Percentiles rank a stretch among this genome's conserved stretches.
These are phyloP conservation scores for Plestiodon gilberti DNA, from an alignment of 2,113 vertebrate species.

Conservation along the genomic window DNA sequence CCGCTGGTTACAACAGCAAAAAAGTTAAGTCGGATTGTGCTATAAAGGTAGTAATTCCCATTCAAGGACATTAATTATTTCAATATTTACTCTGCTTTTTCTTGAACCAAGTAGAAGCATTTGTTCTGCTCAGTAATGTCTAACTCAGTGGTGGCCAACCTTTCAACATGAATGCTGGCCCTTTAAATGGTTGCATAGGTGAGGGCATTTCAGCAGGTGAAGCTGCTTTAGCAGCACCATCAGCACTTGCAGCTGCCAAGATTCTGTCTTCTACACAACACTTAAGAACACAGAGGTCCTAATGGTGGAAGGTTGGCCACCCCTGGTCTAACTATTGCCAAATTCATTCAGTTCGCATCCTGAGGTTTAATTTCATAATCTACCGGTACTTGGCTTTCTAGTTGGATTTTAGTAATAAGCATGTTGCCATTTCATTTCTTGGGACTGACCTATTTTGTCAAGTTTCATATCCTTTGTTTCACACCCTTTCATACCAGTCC, in stretches of 20 bases:
- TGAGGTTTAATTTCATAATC: background rate
- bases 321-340: background rate
- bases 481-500: background rate
- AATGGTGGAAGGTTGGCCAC: too few relatives aligned
- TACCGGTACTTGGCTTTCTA: conserved; percentile 25
- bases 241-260: too few relatives aligned
- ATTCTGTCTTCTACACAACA: too few relatives aligned
- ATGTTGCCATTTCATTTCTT: conserved; percentile 4
- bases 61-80: conserved; percentile 26
- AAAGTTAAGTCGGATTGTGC: too few relatives aligned
- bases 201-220: too few relatives aligned
- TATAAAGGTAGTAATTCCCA: too few relatives aligned
- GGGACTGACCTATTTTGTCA: background rate
- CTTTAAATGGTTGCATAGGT: too few relatives aligned
- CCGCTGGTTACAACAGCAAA: too few relatives aligned
- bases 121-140: background rate
- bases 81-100: background rate
- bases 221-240: too few relatives aligned
- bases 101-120: background rate
- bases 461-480: background rate
- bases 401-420: background rate
- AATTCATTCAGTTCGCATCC: background rate
- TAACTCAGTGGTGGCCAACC: too few relatives aligned
- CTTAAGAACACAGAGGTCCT: too few relatives aligned
- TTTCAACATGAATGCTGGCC: too few relatives aligned